phyloP scores from a whole-genome alignment of 2,113 vertebrate genomes.

The Gnathonemus echidnorhynchus region DNA sequence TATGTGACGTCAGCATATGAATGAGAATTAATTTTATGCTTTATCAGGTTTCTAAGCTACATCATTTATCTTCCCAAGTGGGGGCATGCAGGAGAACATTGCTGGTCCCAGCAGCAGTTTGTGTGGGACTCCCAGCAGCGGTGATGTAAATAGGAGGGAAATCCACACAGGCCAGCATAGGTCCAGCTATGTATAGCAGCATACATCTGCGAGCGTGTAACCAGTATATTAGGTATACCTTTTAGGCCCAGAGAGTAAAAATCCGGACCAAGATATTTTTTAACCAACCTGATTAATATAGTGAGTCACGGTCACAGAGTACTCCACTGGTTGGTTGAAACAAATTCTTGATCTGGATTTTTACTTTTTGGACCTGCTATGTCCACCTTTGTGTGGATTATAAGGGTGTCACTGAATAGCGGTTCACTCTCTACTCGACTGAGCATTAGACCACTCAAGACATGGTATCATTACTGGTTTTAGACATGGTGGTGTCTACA shows the following conservation, averaged over 20 bases:
- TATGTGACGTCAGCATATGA: neutral
- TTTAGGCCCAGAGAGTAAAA: neutral
- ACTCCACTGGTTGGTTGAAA: neutral
- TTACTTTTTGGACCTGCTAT: neutral
- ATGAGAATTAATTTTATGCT: neutral
- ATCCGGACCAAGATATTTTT: neutral
- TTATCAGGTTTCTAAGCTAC: neutral
- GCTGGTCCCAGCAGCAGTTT: neutral
- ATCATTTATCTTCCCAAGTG: neutral
- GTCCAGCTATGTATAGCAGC: neutral
- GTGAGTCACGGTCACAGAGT: neutral
- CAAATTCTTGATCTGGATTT: neutral
- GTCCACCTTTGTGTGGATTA: neutral
- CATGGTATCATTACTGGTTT: neutral
- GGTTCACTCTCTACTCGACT: neutral
- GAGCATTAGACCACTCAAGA: neutral
- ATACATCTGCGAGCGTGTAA: neutral
- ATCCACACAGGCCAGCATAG: neutral
- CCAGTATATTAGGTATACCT: neutral
- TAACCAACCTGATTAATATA: neutral
- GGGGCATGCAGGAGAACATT: neutral
- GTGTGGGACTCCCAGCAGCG: neutral
- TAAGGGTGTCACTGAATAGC: neutral
- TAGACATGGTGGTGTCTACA: neutral
- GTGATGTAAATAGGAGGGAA: neutral